Percentiles rank a stretch among this genome's conserved stretches.
These are phyloP conservation scores for Laterallus jamaicensis DNA, from an alignment of 2,113 vertebrate species.

Conservation along the genomic window DNA sequence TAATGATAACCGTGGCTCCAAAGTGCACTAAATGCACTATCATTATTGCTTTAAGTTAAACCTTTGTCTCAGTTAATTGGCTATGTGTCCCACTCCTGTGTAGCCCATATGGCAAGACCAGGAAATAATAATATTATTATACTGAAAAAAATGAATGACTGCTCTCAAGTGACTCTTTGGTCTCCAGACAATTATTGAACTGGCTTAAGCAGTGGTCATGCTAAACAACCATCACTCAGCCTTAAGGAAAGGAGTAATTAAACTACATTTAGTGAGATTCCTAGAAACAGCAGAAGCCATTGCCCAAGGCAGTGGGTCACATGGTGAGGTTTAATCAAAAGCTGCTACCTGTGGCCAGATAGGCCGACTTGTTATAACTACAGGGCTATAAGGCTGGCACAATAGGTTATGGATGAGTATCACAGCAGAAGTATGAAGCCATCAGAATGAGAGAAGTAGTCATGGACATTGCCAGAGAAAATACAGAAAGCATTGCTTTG, in stretches of 20 bases:
- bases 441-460: not conserved
- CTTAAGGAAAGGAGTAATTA: constrained; percentile 15
- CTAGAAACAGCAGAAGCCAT: not conserved
- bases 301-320: not conserved
- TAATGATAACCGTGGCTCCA: constrained; percentile 58
- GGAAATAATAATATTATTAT: constrained; percentile 57
- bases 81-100: not conserved
- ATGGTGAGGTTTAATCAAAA: not conserved
- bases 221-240: not conserved
- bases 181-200: constrained; percentile 53
- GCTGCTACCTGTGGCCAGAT: not conserved
- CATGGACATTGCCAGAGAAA: not conserved
- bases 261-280: not conserved
- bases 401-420: not conserved
- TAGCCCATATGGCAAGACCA: constrained; percentile 42
- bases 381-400: not conserved
- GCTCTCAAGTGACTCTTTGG: not conserved
- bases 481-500: not conserved
- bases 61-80: constrained; percentile 57
- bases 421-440: not conserved
- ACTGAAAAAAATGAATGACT: constrained; percentile 28
- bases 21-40: constrained; percentile 62
- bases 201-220: constrained; percentile 7
- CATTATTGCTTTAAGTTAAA: constrained; percentile 61
- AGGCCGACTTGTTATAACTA: not conserved